A percentile compares a stretch with the other conserved stretches of the same genome.
Conservation (phyloP, 2,113 vertebrate species). For the Muntiacus reevesi region DNA sequence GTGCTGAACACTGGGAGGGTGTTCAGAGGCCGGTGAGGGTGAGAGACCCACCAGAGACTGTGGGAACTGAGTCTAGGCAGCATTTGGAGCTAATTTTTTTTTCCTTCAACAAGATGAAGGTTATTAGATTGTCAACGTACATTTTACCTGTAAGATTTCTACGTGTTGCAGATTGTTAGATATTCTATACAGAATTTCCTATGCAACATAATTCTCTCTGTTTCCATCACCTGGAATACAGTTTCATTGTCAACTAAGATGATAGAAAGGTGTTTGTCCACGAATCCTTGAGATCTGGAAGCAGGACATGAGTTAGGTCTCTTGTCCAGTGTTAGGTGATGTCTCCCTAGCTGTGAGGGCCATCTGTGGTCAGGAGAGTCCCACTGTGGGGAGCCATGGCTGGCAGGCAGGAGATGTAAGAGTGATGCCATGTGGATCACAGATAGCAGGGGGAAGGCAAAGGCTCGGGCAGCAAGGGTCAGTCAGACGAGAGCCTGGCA, state of each 20-base stretch:
- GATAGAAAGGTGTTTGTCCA: neutral
- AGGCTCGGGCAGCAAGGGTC: neutral
- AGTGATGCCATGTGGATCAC: neutral
- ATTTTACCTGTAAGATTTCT: neutral
- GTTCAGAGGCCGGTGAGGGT: neutral
- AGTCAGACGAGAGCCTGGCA: neutral
- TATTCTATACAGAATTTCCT: neutral
- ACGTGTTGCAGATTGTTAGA: neutral
- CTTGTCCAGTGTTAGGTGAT: neutral
- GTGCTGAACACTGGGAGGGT: too few relatives aligned
- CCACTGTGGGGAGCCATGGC: accelerated
- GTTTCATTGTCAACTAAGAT: neutral
- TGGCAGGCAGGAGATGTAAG: neutral
- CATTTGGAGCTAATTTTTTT: neutral
- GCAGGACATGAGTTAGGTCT: neutral
- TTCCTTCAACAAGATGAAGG: neutral
- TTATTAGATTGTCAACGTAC: neutral
- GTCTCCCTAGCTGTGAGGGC: too few relatives aligned
- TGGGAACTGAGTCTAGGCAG: neutral
- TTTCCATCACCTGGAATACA: neutral
- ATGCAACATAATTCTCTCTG: neutral
- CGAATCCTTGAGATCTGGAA: neutral
- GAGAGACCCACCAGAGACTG: neutral
- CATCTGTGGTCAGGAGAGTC: neutral
- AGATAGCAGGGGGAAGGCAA: neutral